Percentiles rank a stretch among this genome's conserved stretches.
These are phyloP conservation scores for Morbakka virulenta DNA, from an alignment of 30 jellyfish, hydroid and myxozoan species.

Conservation along the genomic window DNA sequence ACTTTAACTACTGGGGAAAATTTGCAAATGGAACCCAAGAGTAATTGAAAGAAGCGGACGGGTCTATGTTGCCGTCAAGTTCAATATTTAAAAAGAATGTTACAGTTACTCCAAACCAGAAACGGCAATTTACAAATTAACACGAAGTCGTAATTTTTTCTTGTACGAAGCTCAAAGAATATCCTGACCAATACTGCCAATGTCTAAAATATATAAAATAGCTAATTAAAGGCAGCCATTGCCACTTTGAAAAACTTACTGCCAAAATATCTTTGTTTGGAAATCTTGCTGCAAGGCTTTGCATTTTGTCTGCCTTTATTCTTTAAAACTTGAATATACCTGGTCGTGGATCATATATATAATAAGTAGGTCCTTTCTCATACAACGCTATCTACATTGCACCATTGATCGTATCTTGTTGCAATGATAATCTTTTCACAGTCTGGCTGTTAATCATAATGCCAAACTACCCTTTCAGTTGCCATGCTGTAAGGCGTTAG, in stretches of 20 bases:
- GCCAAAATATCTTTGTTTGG: slow-evolving; percentile 19
- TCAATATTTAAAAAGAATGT: too few species aligned
- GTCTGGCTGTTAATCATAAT: slow-evolving; percentile 32
- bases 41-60: too few species aligned
- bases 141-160: too few species aligned
- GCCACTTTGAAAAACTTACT: slow-evolving; percentile 6
- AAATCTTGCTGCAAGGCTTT: slow-evolving; percentile 20
- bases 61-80: too few species aligned
- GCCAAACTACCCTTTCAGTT: slow-evolving; percentile 26
- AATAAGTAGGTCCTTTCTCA: slow-evolving; percentile 46
- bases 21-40: neutral
- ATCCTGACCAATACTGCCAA: too few species aligned
- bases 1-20: slow-evolving; percentile 14
- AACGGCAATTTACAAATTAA: too few species aligned
- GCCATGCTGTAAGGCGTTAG: slow-evolving; percentile 45
- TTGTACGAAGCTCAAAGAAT: too few species aligned
- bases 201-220: too few species aligned
- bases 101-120: too few species aligned
- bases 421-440: slow-evolving; percentile 13
- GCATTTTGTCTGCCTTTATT: slow-evolving; percentile 34
- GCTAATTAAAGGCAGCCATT: too few species aligned
- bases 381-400: slow-evolving; percentile 32
- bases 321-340: slow-evolving; percentile 22
- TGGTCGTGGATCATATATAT: slow-evolving; percentile 59
- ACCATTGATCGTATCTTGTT: slow-evolving; percentile 21